These are phyloP conservation scores for Pristionchus entomophagus DNA, from an alignment of 2,888 invertebrate genomes.

Conservation along the genomic window DNA sequence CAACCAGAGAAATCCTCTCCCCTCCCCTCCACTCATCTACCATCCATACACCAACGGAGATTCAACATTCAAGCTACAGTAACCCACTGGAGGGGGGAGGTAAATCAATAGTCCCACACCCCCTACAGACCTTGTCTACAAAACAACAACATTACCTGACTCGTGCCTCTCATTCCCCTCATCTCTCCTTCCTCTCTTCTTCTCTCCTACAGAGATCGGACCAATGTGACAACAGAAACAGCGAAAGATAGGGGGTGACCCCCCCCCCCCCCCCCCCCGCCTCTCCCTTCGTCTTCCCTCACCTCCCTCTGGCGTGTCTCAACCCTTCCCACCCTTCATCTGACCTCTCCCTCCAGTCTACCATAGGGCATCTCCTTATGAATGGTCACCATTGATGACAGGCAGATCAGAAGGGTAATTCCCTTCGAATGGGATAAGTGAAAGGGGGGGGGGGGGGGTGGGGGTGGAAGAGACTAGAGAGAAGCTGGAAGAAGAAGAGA, in stretches of 20 bases:
- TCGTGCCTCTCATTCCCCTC: not conserved
- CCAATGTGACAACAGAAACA: not conserved
- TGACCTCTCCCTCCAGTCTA: not conserved
- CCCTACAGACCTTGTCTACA: not conserved
- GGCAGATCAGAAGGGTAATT: conserved; percentile 2
- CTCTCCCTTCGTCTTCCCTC: not conserved
- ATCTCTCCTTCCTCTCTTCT: conserved; percentile 1
- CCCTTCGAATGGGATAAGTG: conserved; percentile 4
- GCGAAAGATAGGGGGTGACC: not conserved
- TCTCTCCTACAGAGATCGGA: not conserved
- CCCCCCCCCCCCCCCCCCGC: not conserved
- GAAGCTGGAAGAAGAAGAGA: conserved; percentile 24
- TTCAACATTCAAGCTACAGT: not conserved
- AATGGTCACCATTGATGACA: too few species aligned
- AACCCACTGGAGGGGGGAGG: not conserved
- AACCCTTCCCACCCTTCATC: not conserved
- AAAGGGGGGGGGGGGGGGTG: not conserved
- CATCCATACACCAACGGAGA: not conserved
- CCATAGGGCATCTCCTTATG: too few species aligned
- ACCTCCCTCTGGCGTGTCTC: not conserved
- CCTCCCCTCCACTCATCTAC: too few species aligned
- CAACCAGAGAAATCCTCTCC: not conserved
- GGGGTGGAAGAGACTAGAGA: not conserved
- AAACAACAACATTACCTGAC: conserved; percentile 31
- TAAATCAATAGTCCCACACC: not conserved